phyloP scores from a whole-genome alignment of 2,888 invertebrate genomes.

The Keiferia lycopersicella region DNA sequence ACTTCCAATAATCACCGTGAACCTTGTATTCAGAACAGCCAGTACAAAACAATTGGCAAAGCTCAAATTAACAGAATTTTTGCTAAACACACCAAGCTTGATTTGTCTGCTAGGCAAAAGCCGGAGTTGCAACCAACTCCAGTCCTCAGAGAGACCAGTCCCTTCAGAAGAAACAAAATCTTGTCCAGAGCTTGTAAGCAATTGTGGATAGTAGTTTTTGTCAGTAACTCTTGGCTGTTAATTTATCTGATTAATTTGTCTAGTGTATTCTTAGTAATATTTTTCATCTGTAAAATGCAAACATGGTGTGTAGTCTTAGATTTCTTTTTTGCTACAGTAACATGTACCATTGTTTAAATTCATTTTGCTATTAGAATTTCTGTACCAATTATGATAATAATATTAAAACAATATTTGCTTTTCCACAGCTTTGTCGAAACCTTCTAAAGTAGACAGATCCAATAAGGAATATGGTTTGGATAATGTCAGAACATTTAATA shows the following conservation, averaged over 20 bases:
- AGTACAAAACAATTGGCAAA: constrained; percentile 45
- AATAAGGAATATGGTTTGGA: constrained; percentile 27
- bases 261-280: neutral
- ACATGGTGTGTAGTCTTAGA: too few species aligned
- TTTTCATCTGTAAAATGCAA: too few species aligned
- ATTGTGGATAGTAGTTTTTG: constrained; percentile 16
- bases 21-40: constrained; percentile 33
- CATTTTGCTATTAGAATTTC: neutral
- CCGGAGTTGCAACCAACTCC: constrained; percentile 46
- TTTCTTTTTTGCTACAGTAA: too few species aligned
- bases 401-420: neutral
- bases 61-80: constrained; percentile 49
- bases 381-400: too few species aligned
- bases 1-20: constrained; percentile 25
- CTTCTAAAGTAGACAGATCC: constrained; percentile 41
- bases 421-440: constrained; percentile 46
- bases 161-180: constrained; percentile 49
- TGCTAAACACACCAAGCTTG: constrained; percentile 31
- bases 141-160: constrained; percentile 46
- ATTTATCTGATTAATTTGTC: neutral
- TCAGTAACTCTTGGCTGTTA: neutral
- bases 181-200: constrained; percentile 45
- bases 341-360: neutral
- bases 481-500: constrained; percentile 35
- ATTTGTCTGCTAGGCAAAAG: constrained; percentile 32